Evolutionary conservation across 2,113 vertebrate species (phyloP).

Genomic region (Cavia aperea): DNA sequence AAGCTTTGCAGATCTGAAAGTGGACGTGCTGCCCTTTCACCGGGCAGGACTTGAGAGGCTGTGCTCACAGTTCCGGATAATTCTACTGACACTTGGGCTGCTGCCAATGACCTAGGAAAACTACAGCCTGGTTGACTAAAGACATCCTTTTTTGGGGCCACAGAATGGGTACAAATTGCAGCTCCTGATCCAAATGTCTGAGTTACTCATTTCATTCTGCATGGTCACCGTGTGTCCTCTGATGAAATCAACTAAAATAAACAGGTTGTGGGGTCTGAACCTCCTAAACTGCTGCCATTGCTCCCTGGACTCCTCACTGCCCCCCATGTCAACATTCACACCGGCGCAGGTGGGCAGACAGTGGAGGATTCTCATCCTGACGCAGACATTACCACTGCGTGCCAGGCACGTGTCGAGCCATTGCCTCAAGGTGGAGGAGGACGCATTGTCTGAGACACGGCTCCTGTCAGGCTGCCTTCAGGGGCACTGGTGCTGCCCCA

Average conservation of each 20-base stretch:
- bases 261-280: not conserved
- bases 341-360: too few species aligned
- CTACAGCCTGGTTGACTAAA: not conserved
- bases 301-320: not conserved
- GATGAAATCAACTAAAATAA: not conserved
- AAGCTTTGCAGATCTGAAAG: not conserved
- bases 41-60: not conserved
- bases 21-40: not conserved
- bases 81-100: not conserved
- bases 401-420: fast-evolving
- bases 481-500: not conserved
- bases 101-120: not conserved
- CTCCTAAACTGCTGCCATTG: not conserved
- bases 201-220: not conserved
- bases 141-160: not conserved
- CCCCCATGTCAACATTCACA: not conserved
- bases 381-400: not conserved
- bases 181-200: not conserved
- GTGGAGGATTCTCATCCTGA: not conserved
- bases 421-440: not conserved
- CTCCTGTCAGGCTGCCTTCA: not conserved
- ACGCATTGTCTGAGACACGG: not conserved
- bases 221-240: not conserved
- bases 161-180: not conserved
- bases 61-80: not conserved